Evolutionary conservation across 2,888 invertebrate species (phyloP), one percentile per base, ranked within the genome.

Genomic region (Ypsolopha scabrella): DNA sequence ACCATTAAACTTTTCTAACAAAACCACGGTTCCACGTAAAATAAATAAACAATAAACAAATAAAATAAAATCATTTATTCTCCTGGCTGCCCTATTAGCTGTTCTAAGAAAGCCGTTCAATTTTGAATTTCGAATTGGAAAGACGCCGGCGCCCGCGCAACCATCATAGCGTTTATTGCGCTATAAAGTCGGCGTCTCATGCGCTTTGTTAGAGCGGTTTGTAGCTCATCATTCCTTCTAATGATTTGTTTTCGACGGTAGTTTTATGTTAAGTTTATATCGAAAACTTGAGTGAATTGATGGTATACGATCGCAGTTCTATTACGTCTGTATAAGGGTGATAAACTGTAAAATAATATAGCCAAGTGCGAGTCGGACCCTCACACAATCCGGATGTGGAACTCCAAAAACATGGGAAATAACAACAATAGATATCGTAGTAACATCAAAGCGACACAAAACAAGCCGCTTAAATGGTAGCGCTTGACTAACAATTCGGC

Each of bases 41-140:
- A 63, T 64, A 66, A 65, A 66, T 63, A 65, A 65, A 66, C 63
- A 58, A 60, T 66, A 65, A 65, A 65, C 46, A 38, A 53, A 60
- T 62, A 63, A 62, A 62, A 60, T 34, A 37, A 10, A 34, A 34
- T 24, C 14, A 33, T 48, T 48, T 48, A 48, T 48, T 54, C 55
- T 43, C 39, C 48, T 52, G 50, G 55, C 51, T 56, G 55, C 57
- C 60, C 60, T 61, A 65, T 66, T 65, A 64, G 58, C 53, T 53
- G 52, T 67, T 67, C 66, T 64, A 60, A 59, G 66, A 66, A 66
- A 52, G 52, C 7, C 33, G 37, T 54, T 54, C 54, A 46, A 55
- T 55, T 58, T 57, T 51, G 53, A 54, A 56, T 52, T 48, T 55
- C 50, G 54, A 57, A 55, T 55, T 51, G 57, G 49, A 49, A 48